Evolutionary conservation across 2,888 invertebrate species (phyloP), one percentile per base, ranked within the genome.

Genomic region (Tortrix viridana): DNA sequence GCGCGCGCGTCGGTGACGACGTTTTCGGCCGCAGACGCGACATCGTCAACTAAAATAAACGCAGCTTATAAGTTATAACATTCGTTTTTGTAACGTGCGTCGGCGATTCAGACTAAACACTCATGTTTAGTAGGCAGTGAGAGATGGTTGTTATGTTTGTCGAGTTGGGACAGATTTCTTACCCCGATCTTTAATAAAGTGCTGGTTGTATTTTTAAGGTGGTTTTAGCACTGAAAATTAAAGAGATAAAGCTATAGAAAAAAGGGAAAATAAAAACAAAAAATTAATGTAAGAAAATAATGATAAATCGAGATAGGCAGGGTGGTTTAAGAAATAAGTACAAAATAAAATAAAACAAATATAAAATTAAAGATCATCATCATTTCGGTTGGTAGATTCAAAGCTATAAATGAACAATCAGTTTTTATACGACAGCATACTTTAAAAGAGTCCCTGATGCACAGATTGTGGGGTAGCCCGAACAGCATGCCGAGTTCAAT

Each of bases 181-280:
- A 89, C 89, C 89, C 80, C 71, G 74, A 72, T 66, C 72, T 72
- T 70, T 75, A 81, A 71, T 74, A 76, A 79, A 76, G 77, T 73
- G 77, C 81, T 84, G 85, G 75, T 76, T 20, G 80, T 74, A 80
- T 83, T 83, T 79, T 80, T 79, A 87, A 74, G 80, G 55, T 61
- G 43, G 50, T 86, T 78, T 79, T 84, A 84, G 74, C 86, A 88
- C 90, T 90, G 90, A 88, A 90, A 90, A 89, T 88, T 81, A 89
- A 90, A 88, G 70, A 77, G 67, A 65, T 66, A 64, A 37, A 61
- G 62, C 62, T 67, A 71, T 70, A 75, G 73, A 65, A 69, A 59
- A 66, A 66, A 68, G 53, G 56, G 65, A 62, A 64, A 69, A 60
- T 68, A 64, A 61, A 66, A 53, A 52, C 44, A 54, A 49, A 65